Conservation (phyloP, 2,113 vertebrate species). For the Phalacrocorax carbo region DNA sequence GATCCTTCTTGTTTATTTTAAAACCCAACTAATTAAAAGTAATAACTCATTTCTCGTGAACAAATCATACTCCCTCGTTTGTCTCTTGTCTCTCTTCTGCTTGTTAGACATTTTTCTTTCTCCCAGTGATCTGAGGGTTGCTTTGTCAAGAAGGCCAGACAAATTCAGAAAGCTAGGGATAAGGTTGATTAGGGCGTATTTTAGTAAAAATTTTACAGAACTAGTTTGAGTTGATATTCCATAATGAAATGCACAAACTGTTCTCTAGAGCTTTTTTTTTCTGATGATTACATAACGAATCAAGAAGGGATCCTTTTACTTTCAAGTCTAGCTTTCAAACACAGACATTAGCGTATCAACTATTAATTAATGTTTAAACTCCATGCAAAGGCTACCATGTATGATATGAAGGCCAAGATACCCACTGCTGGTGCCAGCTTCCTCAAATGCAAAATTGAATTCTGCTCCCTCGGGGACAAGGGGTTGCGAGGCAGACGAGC, state of each 20-base stretch:
- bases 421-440: not conserved
- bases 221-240: not conserved
- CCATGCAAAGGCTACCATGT: not conserved
- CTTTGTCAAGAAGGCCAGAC: not conserved
- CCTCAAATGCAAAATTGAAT: not conserved
- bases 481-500: fast-evolving
- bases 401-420: not conserved
- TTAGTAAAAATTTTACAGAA: not conserved
- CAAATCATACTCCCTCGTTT: not conserved
- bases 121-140: not conserved
- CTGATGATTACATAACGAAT: not conserved
- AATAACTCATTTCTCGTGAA: not conserved
- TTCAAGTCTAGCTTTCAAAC: not conserved
- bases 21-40: not conserved
- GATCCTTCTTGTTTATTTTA: not conserved
- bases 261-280: not conserved
- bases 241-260: not conserved
- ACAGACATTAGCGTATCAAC: not conserved
- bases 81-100: not conserved
- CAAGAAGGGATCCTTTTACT: not conserved
- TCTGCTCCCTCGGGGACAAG: not conserved
- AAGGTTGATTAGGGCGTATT: not conserved
- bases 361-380: not conserved
- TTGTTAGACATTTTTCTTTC: not conserved
- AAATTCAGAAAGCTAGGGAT: not conserved